These are phyloP conservation scores for Tokudaia muenninki DNA, from an alignment of 2,797 vertebrate species.

Conservation along the genomic window DNA sequence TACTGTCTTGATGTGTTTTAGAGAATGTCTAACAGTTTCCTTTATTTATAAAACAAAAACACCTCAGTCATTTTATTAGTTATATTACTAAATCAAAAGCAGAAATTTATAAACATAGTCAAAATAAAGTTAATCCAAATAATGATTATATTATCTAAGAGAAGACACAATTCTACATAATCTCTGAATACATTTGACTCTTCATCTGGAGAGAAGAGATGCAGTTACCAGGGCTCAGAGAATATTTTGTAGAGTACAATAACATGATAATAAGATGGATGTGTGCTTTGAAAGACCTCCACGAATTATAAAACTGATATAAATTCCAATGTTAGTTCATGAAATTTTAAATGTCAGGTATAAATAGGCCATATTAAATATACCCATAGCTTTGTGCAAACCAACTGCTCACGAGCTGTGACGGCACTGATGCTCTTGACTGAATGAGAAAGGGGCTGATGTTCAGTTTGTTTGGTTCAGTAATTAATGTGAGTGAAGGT, in stretches of 20 bases:
- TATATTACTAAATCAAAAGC: background rate
- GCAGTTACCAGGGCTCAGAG: background rate
- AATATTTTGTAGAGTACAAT: background rate
- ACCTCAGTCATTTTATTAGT: background rate
- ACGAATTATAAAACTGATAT: background rate
- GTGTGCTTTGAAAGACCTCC: background rate
- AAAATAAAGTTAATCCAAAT: background rate
- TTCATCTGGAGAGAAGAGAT: background rate
- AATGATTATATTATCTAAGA: too few relatives aligned
- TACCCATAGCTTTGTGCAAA: background rate
- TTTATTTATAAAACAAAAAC: background rate
- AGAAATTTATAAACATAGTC: background rate
- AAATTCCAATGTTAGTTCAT: constrained; percentile 25
- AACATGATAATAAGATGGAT: background rate
- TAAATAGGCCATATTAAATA: background rate
- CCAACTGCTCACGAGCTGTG: background rate
- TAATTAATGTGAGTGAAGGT: too few relatives aligned
- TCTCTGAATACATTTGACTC: background rate
- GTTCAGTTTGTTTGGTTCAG: background rate
- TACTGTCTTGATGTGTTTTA: background rate
- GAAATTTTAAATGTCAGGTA: constrained; percentile 3
- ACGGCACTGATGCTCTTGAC: background rate
- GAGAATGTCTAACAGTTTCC: background rate
- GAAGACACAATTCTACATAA: background rate
- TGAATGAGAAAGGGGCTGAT: background rate